A percentile compares a stretch with the other conserved stretches of the same genome.
Conservation (phyloP, 2,888 invertebrate genomes). For the Thecocarcelia acutangulata region DNA sequence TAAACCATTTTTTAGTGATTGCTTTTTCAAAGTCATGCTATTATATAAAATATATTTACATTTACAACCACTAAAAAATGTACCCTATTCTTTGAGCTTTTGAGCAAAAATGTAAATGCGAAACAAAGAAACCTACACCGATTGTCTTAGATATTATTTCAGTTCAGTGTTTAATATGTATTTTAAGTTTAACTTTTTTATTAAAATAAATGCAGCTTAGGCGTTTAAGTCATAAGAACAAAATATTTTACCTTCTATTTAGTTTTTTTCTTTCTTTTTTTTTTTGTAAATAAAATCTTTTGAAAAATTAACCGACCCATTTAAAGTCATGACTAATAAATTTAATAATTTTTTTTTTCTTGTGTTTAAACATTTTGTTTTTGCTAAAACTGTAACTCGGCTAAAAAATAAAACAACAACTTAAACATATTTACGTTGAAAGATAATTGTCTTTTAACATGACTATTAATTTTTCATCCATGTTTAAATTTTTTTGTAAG, state of each 20-base stretch:
- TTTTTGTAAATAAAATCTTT: background rate
- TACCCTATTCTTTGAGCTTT: no score
- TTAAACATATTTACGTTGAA: constrained; percentile 31
- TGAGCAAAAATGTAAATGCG: no score
- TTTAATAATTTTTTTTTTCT: constrained; percentile 28
- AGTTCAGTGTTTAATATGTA: background rate
- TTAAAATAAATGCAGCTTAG: constrained; percentile 44
- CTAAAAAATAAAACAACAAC: constrained; percentile 3
- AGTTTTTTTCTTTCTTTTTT: background rate
- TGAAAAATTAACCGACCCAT: constrained; percentile 44
- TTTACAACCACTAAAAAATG: no score
- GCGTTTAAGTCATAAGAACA: constrained; percentile 55
- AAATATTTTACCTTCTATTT: background rate
- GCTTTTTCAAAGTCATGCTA: no score
- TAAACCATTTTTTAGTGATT: no score
- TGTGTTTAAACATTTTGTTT: constrained; percentile 1
- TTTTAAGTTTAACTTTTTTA: background rate
- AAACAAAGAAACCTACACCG: constrained; percentile 14
- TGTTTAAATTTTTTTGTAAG: constrained; percentile 5
- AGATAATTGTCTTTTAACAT: constrained; percentile 61
- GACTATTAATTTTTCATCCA: constrained; percentile 57
- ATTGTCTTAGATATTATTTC: background rate
- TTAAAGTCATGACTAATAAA: constrained; percentile 66
- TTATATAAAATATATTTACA: no score
- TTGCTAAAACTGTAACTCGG: constrained; percentile 26